Percentiles rank a stretch among this genome's conserved stretches.
Conservation (phyloP, 2,113 vertebrate genomes). For the Erinaceus europaeus region DNA sequence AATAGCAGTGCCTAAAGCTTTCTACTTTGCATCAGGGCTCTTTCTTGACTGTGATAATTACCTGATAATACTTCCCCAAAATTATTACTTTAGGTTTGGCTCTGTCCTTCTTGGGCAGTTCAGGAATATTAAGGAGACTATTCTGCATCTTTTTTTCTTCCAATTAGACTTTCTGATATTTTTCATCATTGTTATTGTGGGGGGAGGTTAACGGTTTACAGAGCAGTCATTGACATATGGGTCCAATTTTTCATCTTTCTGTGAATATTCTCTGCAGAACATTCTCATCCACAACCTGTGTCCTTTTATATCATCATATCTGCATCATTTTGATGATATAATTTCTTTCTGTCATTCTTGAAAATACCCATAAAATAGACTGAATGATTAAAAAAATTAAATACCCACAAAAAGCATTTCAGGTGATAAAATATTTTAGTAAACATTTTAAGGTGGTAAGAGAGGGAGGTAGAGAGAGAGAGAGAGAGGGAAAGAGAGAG, state of each 20-base stretch:
- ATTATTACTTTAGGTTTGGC: slow-evolving; percentile 4
- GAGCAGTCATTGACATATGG: no score
- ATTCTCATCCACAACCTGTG: no score
- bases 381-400: background rate
- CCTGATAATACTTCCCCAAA: background rate
- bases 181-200: no score
- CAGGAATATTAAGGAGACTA: background rate
- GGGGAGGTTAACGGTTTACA: no score
- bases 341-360: background rate
- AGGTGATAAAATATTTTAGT: background rate
- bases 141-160: background rate
- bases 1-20: background rate
- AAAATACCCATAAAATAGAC: background rate
- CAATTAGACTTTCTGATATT: no score
- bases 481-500: no score
- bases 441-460: no score
- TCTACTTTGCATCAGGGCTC: background rate
- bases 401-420: background rate
- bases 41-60: background rate
- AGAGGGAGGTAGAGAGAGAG: no score
- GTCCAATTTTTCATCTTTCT: no score
- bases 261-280: no score
- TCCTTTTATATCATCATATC: no score
- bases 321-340: background rate
- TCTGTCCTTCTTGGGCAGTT: background rate